Conservation (phyloP, 2,113 vertebrate genomes). For the Thinocorus orbignyianus region DNA sequence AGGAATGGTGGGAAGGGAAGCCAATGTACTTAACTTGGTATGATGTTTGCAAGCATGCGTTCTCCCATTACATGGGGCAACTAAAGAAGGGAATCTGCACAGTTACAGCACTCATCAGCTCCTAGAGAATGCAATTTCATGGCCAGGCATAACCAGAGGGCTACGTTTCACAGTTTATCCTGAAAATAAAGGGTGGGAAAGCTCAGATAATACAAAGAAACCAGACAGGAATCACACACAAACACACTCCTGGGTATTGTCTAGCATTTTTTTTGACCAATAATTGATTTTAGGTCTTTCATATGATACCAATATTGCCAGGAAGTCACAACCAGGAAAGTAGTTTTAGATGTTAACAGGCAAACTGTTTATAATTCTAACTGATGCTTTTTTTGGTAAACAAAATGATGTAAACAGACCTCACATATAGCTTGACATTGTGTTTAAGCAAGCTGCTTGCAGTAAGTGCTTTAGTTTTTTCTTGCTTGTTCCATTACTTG, state of each 20-base stretch:
- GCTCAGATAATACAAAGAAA: not conserved
- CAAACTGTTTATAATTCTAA: not conserved
- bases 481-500: not conserved
- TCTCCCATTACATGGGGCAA: not conserved
- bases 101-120: not conserved
- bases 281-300: not conserved
- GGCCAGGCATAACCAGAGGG: not conserved
- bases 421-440: not conserved
- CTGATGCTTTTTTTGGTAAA: not conserved
- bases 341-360: not conserved
- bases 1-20: not conserved
- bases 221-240: not conserved
- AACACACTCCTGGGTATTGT: not conserved
- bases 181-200: not conserved
- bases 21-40: not conserved
- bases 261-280: not conserved
- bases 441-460: not conserved
- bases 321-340: not conserved
- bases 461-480: not conserved
- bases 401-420: not conserved
- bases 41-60: accelerated
- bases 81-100: not conserved
- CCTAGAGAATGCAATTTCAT: not conserved
- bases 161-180: not conserved
- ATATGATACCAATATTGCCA: not conserved